Base-by-base conservation (phyloP, 2,888 invertebrate genomes). In the Eristalis pertinax region DNA sequence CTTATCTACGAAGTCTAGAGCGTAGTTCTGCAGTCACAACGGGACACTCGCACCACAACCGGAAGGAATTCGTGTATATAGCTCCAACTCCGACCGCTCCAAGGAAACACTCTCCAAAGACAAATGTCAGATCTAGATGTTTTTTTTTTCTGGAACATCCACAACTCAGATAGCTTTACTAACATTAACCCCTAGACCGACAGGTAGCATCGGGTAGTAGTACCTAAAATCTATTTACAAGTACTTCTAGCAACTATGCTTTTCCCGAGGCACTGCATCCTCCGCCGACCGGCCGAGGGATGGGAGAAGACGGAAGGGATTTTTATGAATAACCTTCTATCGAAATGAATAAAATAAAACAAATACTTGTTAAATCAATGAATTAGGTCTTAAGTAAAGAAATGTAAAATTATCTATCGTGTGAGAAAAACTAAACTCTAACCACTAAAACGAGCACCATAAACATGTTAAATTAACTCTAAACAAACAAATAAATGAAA, bases 91-190 rank as follows among this genome's bases (percentile, higher is more conserved):
- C 38, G 4, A 32, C 1, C 32, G 7, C 8, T 32, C 32, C 10
- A 10, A 38, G 35, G 35, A 38, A 38, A 38, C 10, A 35, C 35
- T 11, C 10, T 7, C 32, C 32, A 32, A 32, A 32, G n/a, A 32
- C 32, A 19, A 19, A 19, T 50, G 50, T 50, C 19, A 19, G 19
- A 8, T 43, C 41, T 32, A 10, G 32, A 32, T 32, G n/a, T n/a
- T n/a, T n/a, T 26, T 32, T 32, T 32, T 32, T 62, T n/a, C 56
- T 35, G 19, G 22, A 50, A 19, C 7, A 60, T 62, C 4, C 63
- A 26, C 38, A 64, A 38, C 63, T 32, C 19, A 77, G 22, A 70
- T 64, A 77, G 77, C 77, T 69, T 77, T 77, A 77, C 63, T 35
- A 29, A 77, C 24, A 69, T 69, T 70, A 70, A 15, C 38, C 62